Evolutionary conservation across 2,888 invertebrate genomes (phyloP), one percentile per base, ranked within the genome.

Genomic region (Nomada fabriciana): DNA sequence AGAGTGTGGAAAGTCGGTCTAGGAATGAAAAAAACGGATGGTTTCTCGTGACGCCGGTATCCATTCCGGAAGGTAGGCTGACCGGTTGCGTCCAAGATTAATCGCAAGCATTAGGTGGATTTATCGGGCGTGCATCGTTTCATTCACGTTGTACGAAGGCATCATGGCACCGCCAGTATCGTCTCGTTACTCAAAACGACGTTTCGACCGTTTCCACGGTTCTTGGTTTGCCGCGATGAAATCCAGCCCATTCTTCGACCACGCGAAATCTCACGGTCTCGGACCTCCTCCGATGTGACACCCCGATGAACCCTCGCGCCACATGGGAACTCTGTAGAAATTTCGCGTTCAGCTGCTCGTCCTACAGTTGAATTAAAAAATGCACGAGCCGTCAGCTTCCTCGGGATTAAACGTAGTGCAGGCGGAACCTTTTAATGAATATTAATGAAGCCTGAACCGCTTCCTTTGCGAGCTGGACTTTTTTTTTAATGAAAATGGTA

Each of bases 61-160:
- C 88, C 91, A 90, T 91, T 91, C 89, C 91, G 90, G 91, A 91
- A 92, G 82, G 59, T 70, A 68, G 90, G 88, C 86, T 78, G 80
- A 79, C 77, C 82, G 81, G 84, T 86, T 84, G 82, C 88, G 76
- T 89, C 86, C 85, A 88, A 90, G 91, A 92, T 91, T 91, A 92
- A 91, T 92, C 90, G 89, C 82, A 80, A 72, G 76, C 90, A 90
- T 91, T 90, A 91, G 88, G 75, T 85, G 86, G 90, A 90, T 91
- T 92, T 92, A 92, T 91, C 90, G 90, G 86, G 88, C 88, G 88
- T 88, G 89, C 89, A 89, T 89, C 89, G 86, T 76, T 82, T 64
- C 68, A 80, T 83, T 81, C 70, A 80, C 77, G 74, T 67, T 82
- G 82, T 81, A 82, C 75, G 76, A 76, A n/a, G 73, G 52, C 83